phyloP scores from a whole-genome alignment of 2,797 vertebrate species.

The Halcyon smyrnensis region DNA sequence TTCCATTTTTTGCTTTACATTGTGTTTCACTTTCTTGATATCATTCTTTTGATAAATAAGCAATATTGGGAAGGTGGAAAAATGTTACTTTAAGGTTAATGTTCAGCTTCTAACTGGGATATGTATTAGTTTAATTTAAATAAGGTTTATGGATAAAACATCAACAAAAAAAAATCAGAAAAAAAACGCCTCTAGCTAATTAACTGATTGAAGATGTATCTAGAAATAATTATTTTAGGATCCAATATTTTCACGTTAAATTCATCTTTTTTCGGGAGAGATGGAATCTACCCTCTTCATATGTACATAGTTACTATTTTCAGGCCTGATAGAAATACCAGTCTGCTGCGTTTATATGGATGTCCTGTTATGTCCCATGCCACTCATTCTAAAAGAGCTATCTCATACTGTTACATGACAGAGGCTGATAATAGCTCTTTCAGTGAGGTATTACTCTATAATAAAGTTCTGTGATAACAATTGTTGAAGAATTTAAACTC shows the following conservation, averaged over 20 bases:
- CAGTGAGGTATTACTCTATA: background rate
- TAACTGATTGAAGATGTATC: background rate
- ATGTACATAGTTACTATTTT: background rate
- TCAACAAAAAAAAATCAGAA: background rate
- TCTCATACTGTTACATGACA: rapidly evolving
- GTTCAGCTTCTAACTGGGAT: background rate
- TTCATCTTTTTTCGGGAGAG: background rate
- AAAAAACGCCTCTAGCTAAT: background rate
- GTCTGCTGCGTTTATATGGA: background rate
- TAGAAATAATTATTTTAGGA: background rate
- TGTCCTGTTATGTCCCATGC: background rate
- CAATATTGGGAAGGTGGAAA: background rate
- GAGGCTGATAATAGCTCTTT: background rate
- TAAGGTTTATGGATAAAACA: background rate
- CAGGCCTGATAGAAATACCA: background rate
- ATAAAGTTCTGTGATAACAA: background rate
- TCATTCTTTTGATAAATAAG: background rate
- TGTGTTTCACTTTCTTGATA: background rate
- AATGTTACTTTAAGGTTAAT: background rate
- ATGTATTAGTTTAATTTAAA: background rate
- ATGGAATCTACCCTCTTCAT: background rate
- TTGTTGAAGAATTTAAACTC: background rate
- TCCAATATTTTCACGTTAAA: background rate
- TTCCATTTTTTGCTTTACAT: background rate
- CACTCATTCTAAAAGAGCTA: background rate